Base-by-base conservation (phyloP, 2,888 invertebrate species). In the Tromatobia lineatoria region DNA sequence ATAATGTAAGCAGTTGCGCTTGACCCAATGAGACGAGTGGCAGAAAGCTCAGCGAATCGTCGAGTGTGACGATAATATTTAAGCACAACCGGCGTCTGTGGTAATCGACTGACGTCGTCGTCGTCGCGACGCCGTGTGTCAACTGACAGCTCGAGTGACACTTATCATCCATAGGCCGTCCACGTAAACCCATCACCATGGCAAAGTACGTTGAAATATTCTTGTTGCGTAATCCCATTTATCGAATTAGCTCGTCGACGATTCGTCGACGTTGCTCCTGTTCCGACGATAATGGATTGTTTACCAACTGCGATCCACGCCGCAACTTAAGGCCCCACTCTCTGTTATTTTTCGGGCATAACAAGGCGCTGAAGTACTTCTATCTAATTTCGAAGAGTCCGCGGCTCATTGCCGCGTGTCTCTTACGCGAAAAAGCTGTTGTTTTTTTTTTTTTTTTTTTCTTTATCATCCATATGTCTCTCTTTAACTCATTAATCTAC, bases 151-250 rank as follows among this genome's bases (percentile, higher is more conserved):
- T 75, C 25, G 10, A 78, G 80, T 83, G 84, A 84, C 84, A 81
- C 54, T 81, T 50, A 52, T 69, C 34, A 20, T n/a, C 78, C 38
- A 50, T 42, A 23, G 25, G 34, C 38, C 50, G 61, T 38, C 38
- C 67, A 42, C 77, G 64, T 59, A 71, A 82, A 85, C 64, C 87
- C 89, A 88, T 91, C 91, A 91, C 87, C 89, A 93, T 93, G 93
- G 93, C 93, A 90, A 93, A 93, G 93, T 93, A 93, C 86, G 93
- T 57, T 85, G 73, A 82, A 78, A 71, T 67, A 2, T 79, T 83
- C 85, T 82, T 69, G 85, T 91, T 90, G 89, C 90, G 89, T 91
- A 90, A 91, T 90, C 73, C 47, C 70, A 71, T 79, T 90, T 92
- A 93, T 91, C 91, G 89, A 90, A 92, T 92, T 92, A 89, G 87